phyloP scores from a whole-genome alignment of 2,888 invertebrate genomes.

The Zele albiditarsus region DNA sequence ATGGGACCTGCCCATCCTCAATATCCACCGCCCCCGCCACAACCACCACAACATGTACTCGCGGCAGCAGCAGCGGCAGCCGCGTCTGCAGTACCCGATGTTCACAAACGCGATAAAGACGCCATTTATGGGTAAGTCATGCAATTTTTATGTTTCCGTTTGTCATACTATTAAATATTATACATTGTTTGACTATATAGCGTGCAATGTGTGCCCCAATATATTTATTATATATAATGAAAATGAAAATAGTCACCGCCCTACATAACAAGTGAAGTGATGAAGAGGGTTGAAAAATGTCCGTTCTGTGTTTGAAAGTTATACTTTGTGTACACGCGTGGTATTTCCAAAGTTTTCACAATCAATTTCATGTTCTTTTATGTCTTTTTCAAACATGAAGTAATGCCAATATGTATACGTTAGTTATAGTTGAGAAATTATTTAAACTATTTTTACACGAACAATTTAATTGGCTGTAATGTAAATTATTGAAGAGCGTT shows the following conservation, averaged over 20 bases:
- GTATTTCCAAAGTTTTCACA: no score
- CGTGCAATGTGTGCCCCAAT: neutral
- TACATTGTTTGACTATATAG: constrained; percentile 29
- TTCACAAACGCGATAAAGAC: constrained; percentile 98
- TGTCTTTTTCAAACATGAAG: no score
- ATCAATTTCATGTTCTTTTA: no score
- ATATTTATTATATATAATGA: neutral
- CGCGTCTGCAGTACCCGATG: constrained; percentile 83
- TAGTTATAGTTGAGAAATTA: no score
- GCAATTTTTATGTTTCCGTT: constrained; percentile 46
- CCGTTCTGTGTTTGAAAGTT: no score
- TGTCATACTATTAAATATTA: constrained; percentile 15
- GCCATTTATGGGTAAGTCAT: constrained; percentile 96
- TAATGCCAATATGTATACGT: no score
- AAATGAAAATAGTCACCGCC: neutral
- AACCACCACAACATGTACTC: constrained; percentile 84
- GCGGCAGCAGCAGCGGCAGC: constrained; percentile 79
- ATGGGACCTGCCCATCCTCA: constrained; percentile 78
- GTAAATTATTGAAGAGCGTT: no score
- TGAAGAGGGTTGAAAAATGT: no score
- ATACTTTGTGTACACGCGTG: no score
- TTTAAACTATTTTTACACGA: no score
- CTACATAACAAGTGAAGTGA: neutral
- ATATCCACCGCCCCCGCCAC: constrained; percentile 83
- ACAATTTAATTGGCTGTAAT: no score